Base-by-base conservation (phyloP, 2,888 invertebrate species). In the Pollenia labialis region DNA sequence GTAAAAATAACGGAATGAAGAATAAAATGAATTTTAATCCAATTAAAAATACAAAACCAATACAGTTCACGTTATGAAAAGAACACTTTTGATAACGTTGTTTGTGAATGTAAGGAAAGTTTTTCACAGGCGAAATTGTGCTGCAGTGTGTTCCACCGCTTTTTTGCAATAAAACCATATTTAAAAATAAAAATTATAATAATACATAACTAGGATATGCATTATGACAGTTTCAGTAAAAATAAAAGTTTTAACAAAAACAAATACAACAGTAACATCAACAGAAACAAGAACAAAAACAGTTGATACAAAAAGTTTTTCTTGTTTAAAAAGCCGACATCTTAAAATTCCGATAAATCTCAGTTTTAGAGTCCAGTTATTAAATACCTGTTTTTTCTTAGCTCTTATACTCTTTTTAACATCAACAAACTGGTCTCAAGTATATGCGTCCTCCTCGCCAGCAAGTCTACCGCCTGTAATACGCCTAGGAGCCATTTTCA, bases 401-500 rank as follows among this genome's bases (percentile, higher is more conserved):
- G 32, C 32, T 68, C 1, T 79, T 68, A 16, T 32, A 54, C n/a
- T 77, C 11, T 66, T 77, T 1, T 48, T 74, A 14, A 46, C 74
- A 8, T 60, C 50, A 8, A 2, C 48, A 32, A 32, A 32, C 56
- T 77, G n/a, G 42, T 50, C 44, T 1, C 23, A 40, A 7, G 74
- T 84, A 16, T 46, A 16, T 42, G 60, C 56, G 16, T 62, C 74
- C 7, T 44, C 42, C 8, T 44, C 42, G 11, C 66, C 77, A 32
- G n/a, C 66, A 46, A 74, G 72, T 52, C 90, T 95, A 79, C 95
- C 95, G 85, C 95, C 96, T 64, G 95, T 96, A 89, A 94, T 96
- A 92, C 95, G 95, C 91, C 95, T 95, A 89, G 95, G 95, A 95
- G 98, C 98, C 60, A 96, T 98, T 89, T 98, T 98, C 93, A 97